A percentile compares a stretch with the other conserved stretches of the same genome.
Evolutionary conservation across 2,888 invertebrate species (phyloP).

Genomic region (Metellina segmentata): DNA sequence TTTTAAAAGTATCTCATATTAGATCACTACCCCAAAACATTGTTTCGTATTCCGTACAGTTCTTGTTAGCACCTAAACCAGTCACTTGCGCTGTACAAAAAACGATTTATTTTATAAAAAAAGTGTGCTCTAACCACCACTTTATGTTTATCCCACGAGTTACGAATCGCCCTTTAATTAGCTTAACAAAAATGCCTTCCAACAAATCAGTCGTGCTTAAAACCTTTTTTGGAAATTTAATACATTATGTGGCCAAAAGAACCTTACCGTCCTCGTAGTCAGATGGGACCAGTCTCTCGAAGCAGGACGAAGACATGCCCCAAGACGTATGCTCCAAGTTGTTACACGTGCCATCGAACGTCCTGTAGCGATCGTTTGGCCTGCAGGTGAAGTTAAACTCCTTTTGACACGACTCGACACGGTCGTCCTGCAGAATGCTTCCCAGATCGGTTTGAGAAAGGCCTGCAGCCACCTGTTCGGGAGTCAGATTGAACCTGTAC

Average conservation of each 20-base stretch:
- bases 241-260: neutral
- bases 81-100: neutral
- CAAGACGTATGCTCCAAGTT: constrained; percentile 88
- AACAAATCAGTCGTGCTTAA: neutral
- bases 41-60: neutral
- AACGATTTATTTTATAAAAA: neutral
- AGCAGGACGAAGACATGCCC: constrained; percentile 91
- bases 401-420: constrained; percentile 37
- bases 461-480: constrained; percentile 59
- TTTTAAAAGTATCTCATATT: too few species aligned
- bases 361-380: constrained; percentile 84
- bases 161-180: neutral
- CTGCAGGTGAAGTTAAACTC: constrained; percentile 60
- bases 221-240: neutral
- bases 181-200: neutral
- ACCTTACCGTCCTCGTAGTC: constrained; percentile 88
- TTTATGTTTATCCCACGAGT: neutral
- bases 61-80: too few species aligned
- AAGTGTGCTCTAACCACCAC: neutral
- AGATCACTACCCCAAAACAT: too few species aligned
- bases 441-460: constrained; percentile 45
- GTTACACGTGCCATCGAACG: constrained; percentile 94
- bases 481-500: constrained; percentile 68
- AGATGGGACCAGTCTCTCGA: constrained; percentile 90
- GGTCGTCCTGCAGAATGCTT: constrained; percentile 29